Percentiles rank a stretch among this genome's conserved stretches.
Evolutionary conservation across 1,140 invertebrate species (phyloP).

Genomic region (Meloidogyne floridensis): DNA sequence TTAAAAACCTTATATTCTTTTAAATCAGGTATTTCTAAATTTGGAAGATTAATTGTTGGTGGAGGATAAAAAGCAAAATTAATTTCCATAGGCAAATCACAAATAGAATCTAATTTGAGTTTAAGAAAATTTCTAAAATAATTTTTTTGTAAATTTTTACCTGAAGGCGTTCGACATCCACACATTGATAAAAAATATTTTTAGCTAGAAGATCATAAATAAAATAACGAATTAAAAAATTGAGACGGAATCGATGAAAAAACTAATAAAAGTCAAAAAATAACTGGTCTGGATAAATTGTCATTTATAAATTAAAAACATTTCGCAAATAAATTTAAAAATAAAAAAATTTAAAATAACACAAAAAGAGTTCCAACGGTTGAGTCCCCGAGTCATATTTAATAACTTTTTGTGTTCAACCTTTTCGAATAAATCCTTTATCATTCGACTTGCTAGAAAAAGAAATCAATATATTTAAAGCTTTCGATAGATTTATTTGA

Average conservation of each 20-base stretch:
- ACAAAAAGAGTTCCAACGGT: no score
- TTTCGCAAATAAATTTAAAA: slow-evolving; percentile 17
- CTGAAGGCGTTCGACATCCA: not conserved
- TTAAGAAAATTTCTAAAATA: not conserved
- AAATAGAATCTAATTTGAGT: slow-evolving; percentile 42
- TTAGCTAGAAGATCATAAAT: not conserved
- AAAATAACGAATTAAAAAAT: not conserved
- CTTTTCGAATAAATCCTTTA: no score
- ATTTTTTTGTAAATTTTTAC: not conserved
- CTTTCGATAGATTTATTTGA: no score
- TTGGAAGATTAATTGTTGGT: slow-evolving; percentile 34
- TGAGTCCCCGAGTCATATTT: no score
- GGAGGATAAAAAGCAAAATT: slow-evolving; percentile 39
- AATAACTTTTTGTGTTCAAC: no score
- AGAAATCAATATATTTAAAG: no score
- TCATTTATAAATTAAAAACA: slow-evolving; percentile 29
- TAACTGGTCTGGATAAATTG: slow-evolving; percentile 10
- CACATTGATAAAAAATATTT: not conserved
- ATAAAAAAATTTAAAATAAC: not conserved
- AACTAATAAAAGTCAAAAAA: not conserved
- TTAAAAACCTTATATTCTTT: slow-evolving; percentile 37
- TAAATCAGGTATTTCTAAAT: slow-evolving; percentile 23
- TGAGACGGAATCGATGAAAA: not conserved
- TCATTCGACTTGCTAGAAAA: no score
- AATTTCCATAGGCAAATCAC: slow-evolving; percentile 50